Percentiles rank a stretch among this genome's conserved stretches.
Evolutionary conservation across 1,140 invertebrate genomes (phyloP).

Genomic region (Steinernema khuongi): DNA sequence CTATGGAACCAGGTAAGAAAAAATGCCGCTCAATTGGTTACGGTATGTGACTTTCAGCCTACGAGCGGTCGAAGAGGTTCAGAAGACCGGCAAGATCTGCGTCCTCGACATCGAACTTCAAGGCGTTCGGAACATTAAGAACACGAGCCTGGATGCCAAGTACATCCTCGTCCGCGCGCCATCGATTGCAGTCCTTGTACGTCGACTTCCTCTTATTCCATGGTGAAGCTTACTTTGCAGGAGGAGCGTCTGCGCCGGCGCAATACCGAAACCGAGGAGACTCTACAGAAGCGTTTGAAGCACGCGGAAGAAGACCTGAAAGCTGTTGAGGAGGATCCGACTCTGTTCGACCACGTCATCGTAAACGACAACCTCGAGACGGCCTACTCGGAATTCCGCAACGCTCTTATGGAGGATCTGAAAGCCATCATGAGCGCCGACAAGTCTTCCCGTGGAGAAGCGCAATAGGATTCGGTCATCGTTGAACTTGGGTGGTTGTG

Average conservation of each 20-base stretch:
- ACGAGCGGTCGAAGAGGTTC: conserved; percentile 75
- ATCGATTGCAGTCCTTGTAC: conserved; percentile 67
- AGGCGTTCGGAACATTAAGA: conserved; percentile 86
- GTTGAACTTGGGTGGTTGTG: background rate
- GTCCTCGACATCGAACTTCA: conserved; percentile 92
- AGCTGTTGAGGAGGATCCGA: conserved; percentile 71
- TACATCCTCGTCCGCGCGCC: conserved; percentile 91
- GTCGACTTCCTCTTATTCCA: conserved; percentile 19
- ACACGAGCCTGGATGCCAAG: conserved; percentile 74
- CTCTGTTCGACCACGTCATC: conserved; percentile 82
- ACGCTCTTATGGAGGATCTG: conserved; percentile 45
- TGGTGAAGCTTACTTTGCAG: conserved; percentile 59
- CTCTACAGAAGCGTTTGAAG: conserved; percentile 70
- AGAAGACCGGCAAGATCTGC: conserved; percentile 75
- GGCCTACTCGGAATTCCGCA: conserved; percentile 72
- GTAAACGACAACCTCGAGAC: conserved; percentile 84
- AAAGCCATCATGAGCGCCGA: background rate
- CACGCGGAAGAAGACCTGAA: conserved; percentile 73
- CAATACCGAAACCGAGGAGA: conserved; percentile 83
- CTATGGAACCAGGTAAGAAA: conserved; percentile 82
- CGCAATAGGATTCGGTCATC: background rate
- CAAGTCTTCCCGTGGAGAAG: background rate
- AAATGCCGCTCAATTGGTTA: conserved; percentile 2
- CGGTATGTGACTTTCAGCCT: conserved; percentile 67
- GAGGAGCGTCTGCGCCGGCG: conserved; percentile 72